phyloP scores from a whole-genome alignment of 2,888 invertebrate species.

The Leucoma salicis region DNA sequence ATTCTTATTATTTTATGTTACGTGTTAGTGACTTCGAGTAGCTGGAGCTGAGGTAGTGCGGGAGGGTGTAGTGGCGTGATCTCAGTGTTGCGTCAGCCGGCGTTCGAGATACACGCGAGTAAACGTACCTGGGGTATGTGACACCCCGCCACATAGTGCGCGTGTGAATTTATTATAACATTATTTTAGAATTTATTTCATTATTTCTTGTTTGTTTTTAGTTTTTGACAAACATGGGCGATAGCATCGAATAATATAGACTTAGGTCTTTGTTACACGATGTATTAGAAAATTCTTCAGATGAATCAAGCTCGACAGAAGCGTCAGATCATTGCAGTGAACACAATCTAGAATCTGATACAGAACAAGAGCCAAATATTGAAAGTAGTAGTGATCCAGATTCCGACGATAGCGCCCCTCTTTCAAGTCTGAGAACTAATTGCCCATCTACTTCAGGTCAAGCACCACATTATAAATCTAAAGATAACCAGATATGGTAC shows the following conservation, averaged over 20 bases:
- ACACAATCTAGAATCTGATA: not conserved
- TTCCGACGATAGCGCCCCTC: slow-evolving; percentile 3
- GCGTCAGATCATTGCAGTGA: slow-evolving; percentile 6
- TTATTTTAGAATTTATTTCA: not conserved
- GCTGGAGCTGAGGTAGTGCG: not conserved
- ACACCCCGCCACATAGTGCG: slow-evolving; percentile 14
- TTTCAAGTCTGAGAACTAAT: slow-evolving; percentile 3
- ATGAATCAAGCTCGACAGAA: slow-evolving; percentile 1
- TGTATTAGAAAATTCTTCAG: not conserved
- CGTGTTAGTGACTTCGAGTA: not conserved
- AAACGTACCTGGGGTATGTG: slow-evolving; percentile 11
- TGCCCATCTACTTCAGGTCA: not conserved
- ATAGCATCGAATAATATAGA: not conserved
- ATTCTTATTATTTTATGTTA: not conserved
- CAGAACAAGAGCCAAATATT: not conserved
- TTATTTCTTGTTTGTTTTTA: slow-evolving; percentile 1
- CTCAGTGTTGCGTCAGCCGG: not conserved
- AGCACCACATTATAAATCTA: not conserved
- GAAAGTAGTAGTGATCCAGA: not conserved
- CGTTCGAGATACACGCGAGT: slow-evolving; percentile 3
- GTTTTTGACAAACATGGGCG: not conserved
- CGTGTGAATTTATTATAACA: not conserved
- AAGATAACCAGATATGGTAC: slow-evolving; percentile 1
- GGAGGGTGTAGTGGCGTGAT: slow-evolving; percentile 13
- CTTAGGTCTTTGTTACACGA: not conserved